Conservation (phyloP, 92 coral and sea anemone species). For the Anthopleura xanthogrammica region DNA sequence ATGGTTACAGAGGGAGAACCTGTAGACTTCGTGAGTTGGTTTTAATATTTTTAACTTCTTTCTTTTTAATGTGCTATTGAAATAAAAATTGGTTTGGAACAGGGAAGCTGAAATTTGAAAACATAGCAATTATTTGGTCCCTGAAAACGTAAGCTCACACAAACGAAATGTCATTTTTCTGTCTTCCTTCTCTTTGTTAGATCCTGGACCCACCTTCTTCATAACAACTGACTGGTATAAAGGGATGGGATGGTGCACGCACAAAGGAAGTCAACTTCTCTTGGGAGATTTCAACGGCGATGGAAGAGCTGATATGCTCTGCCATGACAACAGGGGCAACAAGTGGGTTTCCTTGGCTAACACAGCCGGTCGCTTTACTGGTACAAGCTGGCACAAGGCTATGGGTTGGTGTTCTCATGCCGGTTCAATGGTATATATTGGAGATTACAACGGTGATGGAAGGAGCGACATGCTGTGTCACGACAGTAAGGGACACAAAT, state of each 20-base stretch:
- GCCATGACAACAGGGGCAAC: conserved; percentile 9
- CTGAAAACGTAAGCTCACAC: too few species aligned
- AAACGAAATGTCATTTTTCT: neutral
- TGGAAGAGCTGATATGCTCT: conserved; percentile 9
- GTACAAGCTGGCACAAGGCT: conserved; percentile 13
- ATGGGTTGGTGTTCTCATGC: conserved; percentile 23
- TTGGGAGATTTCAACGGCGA: neutral
- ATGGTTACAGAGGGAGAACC: conserved; percentile 53
- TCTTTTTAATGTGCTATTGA: neutral
- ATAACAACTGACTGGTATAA: neutral
- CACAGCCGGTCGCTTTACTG: neutral
- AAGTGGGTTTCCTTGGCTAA: conserved; percentile 12
- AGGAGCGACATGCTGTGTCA: conserved; percentile 28
- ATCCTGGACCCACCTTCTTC: neutral
- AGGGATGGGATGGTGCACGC: conserved; percentile 10
- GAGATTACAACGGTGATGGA: conserved; percentile 27
- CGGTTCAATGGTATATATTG: neutral
- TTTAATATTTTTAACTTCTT: neutral
- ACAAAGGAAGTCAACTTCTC: neutral
- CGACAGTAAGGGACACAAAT: neutral
- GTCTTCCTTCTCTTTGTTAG: neutral
- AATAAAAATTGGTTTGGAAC: neutral
- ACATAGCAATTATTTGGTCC: too few species aligned
- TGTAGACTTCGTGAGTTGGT: conserved; percentile 32
- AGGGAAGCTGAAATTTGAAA: neutral